These are phyloP conservation scores for Hesperophylax magnus DNA, from an alignment of 1,140 invertebrate genomes.

Conservation along the genomic window DNA sequence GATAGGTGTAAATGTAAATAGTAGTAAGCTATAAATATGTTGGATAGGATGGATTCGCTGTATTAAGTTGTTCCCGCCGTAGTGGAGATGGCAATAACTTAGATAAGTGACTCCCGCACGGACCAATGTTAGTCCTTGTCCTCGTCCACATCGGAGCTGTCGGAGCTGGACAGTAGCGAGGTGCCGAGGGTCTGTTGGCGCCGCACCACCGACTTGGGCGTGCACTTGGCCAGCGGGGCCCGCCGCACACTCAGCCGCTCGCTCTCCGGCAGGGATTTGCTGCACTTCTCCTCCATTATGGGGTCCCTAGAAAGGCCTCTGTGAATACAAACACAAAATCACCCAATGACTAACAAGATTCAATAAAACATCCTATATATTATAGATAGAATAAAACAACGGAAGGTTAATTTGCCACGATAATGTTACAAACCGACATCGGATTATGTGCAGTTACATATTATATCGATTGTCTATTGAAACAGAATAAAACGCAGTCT, in stretches of 20 bases:
- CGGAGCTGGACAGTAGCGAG: constrained; percentile 67
- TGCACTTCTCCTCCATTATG: constrained; percentile 69
- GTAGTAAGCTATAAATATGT: not conserved
- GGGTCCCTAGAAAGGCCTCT: constrained; percentile 65
- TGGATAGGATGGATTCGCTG: constrained; percentile 32
- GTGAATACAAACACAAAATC: constrained; percentile 26
- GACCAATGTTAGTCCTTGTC: constrained; percentile 21
- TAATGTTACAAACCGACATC: too few relatives aligned
- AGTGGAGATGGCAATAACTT: not conserved
- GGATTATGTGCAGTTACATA: too few relatives aligned
- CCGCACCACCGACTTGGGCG: constrained; percentile 65
- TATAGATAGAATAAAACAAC: too few relatives aligned
- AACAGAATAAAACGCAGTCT: too few relatives aligned
- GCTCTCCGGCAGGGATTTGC: constrained; percentile 68
- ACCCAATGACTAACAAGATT: too few relatives aligned
- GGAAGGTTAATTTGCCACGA: too few relatives aligned
- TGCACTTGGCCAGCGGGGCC: constrained; percentile 64
- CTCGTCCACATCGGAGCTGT: constrained; percentile 54
- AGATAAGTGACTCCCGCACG: not conserved
- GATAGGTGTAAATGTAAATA: not conserved
- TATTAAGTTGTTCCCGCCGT: not conserved
- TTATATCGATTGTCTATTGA: too few relatives aligned
- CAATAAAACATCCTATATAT: too few relatives aligned
- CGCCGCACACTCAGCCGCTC: constrained; percentile 66
- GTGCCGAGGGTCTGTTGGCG: constrained; percentile 66